Base-by-base conservation (phyloP, 2,113 vertebrate species). In the Carassius gibelio region DNA sequence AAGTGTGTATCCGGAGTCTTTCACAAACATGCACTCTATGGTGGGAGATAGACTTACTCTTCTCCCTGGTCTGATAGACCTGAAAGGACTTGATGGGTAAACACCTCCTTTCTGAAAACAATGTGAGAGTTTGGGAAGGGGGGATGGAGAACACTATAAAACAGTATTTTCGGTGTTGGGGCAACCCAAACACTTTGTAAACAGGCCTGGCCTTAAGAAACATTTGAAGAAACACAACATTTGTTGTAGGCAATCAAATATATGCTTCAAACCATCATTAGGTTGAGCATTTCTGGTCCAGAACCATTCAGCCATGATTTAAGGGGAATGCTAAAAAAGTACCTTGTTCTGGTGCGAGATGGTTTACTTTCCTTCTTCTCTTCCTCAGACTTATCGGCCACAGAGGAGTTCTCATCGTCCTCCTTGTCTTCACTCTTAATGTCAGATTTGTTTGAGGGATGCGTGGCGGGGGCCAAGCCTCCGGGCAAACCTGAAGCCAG, bases 351-450 rank as follows among this genome's bases (percentile, higher is more conserved):
- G 88, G 48, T 94, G 86, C 97, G 95, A 1, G 96, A 93, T 5
- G 88, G 87, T 90, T 99, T 98, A 81, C 92, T 88, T n/a, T 99
- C 98, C 90, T 97, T 98, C 93, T 97, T 97, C 86, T 99, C 97
- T 21, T 99, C 98, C 0, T 99, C 98, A 0, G 97, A 96, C 85
- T 96, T 95, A 87, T 99, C 97, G 0, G 94, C 96, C 84, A 94
- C 90, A 0, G 96, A 96, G 0, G 95, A 93, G 86, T 97, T 97
- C 87, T 99, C 98, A 3, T 99, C 98, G 0, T 98, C 98, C 62
- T 99, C 98, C 90, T 96, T 97, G 89, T 97, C 97, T 87, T 99
- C 97, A 85, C 96, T 93, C 93, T 99, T 99, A 90, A 99, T 97
- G 66, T 99, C 97, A 0, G 96, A 92, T 30, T 94, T 93, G 85